Evolutionary conservation across 2,797 vertebrate genomes (phyloP).

Genomic region (Salmo trutta): DNA sequence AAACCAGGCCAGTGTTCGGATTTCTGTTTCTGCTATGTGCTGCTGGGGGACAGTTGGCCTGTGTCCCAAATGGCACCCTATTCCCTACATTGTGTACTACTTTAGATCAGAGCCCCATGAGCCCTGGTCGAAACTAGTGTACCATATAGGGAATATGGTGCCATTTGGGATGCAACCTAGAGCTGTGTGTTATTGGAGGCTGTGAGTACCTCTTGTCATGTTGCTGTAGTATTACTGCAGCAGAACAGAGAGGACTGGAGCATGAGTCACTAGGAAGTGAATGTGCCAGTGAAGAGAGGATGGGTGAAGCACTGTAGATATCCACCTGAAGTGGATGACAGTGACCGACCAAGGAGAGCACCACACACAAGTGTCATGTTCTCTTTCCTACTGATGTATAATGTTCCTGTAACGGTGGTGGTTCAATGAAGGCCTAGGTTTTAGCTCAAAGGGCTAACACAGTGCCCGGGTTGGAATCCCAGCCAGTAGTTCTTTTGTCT

Average conservation of each 20-base stretch:
- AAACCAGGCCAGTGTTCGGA: constrained; percentile 28
- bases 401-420: neutral
- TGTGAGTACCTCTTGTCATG: constrained; percentile 15
- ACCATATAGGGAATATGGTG: neutral
- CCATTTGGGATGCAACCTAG: neutral
- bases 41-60: neutral
- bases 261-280: constrained; percentile 45
- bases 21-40: neutral
- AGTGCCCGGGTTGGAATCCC: neutral
- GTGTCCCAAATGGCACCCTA: neutral
- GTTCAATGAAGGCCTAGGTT: neutral
- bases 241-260: constrained; percentile 9
- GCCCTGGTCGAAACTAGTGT: neutral
- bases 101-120: neutral
- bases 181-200: neutral
- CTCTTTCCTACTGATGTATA: neutral
- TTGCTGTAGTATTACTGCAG: constrained; percentile 30
- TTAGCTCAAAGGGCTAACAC: no score
- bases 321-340: neutral
- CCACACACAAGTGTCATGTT: neutral
- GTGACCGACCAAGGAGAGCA: neutral
- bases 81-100: neutral
- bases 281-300: constrained; percentile 1
- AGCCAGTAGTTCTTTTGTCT: neutral
- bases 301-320: constrained; percentile 4